Evolutionary conservation across 2,113 vertebrate species (phyloP).

Genomic region (Lagenorhynchus albirostris): DNA sequence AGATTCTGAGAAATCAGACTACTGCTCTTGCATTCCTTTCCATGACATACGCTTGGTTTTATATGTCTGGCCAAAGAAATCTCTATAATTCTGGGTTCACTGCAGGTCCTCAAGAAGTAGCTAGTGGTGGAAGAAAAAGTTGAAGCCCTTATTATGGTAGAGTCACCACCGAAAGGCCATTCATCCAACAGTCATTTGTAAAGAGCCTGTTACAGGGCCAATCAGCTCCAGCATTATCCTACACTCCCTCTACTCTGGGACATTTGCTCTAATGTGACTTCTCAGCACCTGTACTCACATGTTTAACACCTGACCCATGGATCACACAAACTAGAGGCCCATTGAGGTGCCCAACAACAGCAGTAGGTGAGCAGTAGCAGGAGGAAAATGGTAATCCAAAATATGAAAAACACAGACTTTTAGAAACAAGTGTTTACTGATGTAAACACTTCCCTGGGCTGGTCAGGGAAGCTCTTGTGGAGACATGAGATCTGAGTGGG

Average conservation of each 20-base stretch:
- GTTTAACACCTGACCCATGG: not conserved
- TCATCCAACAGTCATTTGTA: not conserved
- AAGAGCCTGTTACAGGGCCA: not conserved
- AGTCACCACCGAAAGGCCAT: not conserved
- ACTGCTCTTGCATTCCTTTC: not conserved
- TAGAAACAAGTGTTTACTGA: not conserved
- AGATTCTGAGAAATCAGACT: slow-evolving; percentile 23
- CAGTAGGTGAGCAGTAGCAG: not conserved
- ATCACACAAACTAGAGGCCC: not conserved
- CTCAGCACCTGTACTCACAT: not conserved
- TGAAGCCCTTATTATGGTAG: not conserved
- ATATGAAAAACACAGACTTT: not conserved
- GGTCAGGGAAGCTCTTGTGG: not conserved
- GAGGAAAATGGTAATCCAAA: not conserved
- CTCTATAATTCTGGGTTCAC: not conserved
- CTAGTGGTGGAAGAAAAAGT: not conserved
- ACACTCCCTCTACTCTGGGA: not conserved
- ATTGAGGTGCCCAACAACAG: not conserved
- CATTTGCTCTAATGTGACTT: not conserved
- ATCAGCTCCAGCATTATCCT: not conserved
- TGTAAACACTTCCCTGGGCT: not conserved
- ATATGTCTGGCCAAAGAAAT: not conserved
- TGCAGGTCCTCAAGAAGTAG: not conserved
- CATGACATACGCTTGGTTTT: not conserved
- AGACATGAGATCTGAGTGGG: not conserved